These are phyloP conservation scores for Thinocorus orbignyianus DNA, from an alignment of 2,113 vertebrate species.

Conservation along the genomic window DNA sequence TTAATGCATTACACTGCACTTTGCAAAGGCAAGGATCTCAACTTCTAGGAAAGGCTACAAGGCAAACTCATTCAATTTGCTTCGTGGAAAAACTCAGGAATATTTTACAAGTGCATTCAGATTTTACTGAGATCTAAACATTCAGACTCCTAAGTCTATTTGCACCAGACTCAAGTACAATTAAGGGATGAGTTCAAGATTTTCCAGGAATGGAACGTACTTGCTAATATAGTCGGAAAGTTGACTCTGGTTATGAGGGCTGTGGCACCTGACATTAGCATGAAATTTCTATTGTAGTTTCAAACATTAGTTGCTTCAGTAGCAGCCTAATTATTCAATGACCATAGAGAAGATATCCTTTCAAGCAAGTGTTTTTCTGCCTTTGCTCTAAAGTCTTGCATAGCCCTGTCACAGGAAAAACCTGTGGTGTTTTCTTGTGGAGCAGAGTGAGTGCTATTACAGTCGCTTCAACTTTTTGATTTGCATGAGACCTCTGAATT, in stretches of 20 bases:
- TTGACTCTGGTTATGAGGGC: not conserved
- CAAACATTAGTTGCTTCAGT: not conserved
- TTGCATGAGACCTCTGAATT: not conserved
- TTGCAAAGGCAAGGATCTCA: not conserved
- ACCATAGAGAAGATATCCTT: not conserved
- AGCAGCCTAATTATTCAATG: not conserved
- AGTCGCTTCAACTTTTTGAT: not conserved
- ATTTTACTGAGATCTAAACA: not conserved
- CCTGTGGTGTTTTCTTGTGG: not conserved
- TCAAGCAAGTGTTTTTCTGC: not conserved
- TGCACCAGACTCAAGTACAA: not conserved
- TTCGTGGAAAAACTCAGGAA: not conserved
- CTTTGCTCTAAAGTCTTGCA: not conserved
- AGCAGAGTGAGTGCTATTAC: not conserved
- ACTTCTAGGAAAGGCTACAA: not conserved
- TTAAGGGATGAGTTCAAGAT: not conserved
- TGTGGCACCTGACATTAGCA: not conserved
- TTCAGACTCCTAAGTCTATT: not conserved
- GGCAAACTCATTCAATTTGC: not conserved
- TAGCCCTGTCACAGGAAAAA: not conserved
- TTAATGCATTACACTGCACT: not conserved
- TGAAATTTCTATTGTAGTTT: not conserved
- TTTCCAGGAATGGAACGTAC: not conserved
- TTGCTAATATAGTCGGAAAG: not conserved
- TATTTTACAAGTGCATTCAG: not conserved